A percentile compares a stretch with the other conserved stretches of the same genome.
Evolutionary conservation across 2,113 vertebrate species (phyloP).

Genomic region (Oryzias curvinotus): DNA sequence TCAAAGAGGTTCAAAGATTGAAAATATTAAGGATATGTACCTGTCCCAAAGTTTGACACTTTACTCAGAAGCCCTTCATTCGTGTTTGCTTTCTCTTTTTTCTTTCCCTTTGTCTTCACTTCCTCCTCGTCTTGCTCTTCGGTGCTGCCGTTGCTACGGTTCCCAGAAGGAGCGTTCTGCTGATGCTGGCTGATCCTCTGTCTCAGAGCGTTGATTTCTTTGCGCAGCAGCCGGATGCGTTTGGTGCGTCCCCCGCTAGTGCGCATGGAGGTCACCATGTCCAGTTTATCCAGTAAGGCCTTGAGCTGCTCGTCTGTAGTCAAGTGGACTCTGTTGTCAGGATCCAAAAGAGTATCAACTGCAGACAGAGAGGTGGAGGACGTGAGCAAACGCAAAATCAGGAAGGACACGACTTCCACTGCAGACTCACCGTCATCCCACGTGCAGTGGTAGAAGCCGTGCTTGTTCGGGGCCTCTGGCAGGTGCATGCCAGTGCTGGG

Average conservation of each 20-base stretch:
- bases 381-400: neutral
- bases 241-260: slow-evolving; percentile 92
- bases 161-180: slow-evolving; percentile 71
- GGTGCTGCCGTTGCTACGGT: slow-evolving; percentile 68
- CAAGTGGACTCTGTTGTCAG: slow-evolving; percentile 90
- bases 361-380: slow-evolving; percentile 14
- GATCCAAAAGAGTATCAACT: slow-evolving; percentile 92
- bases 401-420: neutral
- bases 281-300: slow-evolving; percentile 92
- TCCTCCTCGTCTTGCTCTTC: slow-evolving; percentile 55
- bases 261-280: slow-evolving; percentile 87
- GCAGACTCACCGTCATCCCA: slow-evolving; percentile 92
- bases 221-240: slow-evolving; percentile 86
- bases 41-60: slow-evolving; percentile 49
- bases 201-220: slow-evolving; percentile 90
- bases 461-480: slow-evolving; percentile 84
- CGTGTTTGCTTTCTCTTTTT: slow-evolving; percentile 34
- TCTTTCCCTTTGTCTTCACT: slow-evolving; percentile 46
- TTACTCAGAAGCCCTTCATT: slow-evolving; percentile 47
- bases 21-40: slow-evolving; percentile 27
- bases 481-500: slow-evolving; percentile 88
- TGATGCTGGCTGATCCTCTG: slow-evolving; percentile 86
- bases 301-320: slow-evolving; percentile 90
- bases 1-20: neutral
- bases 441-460: slow-evolving; percentile 90